phyloP scores from a whole-genome alignment of 2,113 vertebrate species.

The Telmatochromis sp. region DNA sequence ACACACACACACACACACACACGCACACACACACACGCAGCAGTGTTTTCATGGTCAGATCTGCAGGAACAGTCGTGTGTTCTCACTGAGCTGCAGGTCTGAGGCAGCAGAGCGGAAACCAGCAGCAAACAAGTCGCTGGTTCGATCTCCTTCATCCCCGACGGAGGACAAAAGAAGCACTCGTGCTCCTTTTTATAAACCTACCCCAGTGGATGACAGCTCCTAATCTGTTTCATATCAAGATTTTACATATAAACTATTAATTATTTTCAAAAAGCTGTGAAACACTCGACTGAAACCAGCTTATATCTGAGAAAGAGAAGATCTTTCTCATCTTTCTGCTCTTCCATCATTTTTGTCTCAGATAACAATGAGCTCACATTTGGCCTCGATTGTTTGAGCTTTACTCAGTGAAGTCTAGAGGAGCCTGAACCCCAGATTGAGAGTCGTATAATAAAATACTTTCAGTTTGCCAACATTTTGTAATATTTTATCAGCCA shows the following conservation, averaged over 20 bases:
- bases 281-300: background rate
- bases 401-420: fast-evolving
- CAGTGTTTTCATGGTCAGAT: background rate
- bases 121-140: background rate
- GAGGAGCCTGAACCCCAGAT: background rate
- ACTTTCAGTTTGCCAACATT: background rate
- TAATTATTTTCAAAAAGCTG: background rate
- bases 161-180: background rate
- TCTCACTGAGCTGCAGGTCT: background rate
- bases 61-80: background rate
- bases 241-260: background rate
- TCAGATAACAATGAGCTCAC: background rate
- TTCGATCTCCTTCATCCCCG: background rate
- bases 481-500: background rate
- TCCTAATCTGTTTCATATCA: background rate
- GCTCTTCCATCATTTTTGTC: background rate
- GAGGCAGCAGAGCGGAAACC: background rate
- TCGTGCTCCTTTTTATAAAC: background rate
- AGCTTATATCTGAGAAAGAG: fast-evolving
- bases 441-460: background rate
- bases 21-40: background rate
- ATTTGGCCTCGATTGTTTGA: background rate
- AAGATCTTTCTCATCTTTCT: background rate
- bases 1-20: background rate
- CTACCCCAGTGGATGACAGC: background rate